phyloP scores from a whole-genome alignment of 2,797 vertebrate species.

The Myotis myotis region DNA sequence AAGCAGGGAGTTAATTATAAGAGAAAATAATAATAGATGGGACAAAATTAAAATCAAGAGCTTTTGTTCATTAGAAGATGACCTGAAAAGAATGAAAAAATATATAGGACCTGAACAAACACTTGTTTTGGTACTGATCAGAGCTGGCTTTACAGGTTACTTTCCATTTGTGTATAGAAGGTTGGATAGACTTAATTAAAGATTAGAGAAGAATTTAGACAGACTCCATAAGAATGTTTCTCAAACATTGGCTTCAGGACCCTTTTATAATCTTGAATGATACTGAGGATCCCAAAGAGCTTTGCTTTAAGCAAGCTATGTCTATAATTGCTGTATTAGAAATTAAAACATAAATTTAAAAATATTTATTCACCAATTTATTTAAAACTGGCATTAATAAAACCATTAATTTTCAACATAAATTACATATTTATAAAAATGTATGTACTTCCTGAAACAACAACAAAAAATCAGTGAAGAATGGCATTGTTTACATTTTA shows the following conservation, averaged over 20 bases:
- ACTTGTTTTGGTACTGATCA: not conserved
- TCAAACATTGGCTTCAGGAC: not conserved
- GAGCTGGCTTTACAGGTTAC: not conserved
- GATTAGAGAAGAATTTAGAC: not conserved
- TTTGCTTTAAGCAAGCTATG: not conserved
- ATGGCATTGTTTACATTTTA: not conserved
- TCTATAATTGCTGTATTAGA: not conserved
- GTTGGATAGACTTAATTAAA: not conserved
- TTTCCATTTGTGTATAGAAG: not conserved
- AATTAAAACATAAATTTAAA: not conserved
- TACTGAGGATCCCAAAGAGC: not conserved
- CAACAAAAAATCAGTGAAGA: not conserved
- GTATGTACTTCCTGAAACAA: not conserved
- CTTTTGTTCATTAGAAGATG: not conserved
- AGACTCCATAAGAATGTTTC: not conserved
- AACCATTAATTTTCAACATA: not conserved
- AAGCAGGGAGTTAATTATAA: not conserved
- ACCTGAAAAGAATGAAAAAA: not conserved
- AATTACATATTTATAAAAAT: not conserved
- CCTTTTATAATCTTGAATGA: not conserved
- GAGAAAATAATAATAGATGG: not conserved
- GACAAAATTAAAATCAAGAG: not conserved
- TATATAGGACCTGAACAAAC: not conserved
- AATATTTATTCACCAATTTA: not conserved
- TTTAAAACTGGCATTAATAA: not conserved